Evolutionary conservation across 2,888 invertebrate genomes (phyloP).

Genomic region (Amitus sp.): DNA sequence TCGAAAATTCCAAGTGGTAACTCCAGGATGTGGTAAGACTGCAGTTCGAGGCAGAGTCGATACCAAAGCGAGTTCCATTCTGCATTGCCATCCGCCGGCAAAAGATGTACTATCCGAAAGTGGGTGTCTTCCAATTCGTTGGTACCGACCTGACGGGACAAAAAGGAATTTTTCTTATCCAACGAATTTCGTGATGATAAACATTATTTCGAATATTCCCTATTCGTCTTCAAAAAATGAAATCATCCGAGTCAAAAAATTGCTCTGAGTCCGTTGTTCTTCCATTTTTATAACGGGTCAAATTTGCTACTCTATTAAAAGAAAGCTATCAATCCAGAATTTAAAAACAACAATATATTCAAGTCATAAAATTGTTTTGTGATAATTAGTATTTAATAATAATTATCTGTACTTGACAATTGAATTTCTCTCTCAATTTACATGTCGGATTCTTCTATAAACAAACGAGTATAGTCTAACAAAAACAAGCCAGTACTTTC

Average conservation of each 20-base stretch:
- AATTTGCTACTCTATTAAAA: no score
- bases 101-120: conserved; percentile 12
- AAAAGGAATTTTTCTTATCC: conserved; percentile 27
- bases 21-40: conserved; percentile 32
- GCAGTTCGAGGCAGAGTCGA: conserved; percentile 12
- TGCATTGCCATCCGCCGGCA: conserved; percentile 36
- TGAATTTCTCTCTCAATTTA: background rate
- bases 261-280: no score
- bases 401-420: no score
- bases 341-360: no score
- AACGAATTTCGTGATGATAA: background rate
- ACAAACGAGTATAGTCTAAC: conserved; percentile 18
- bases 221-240: conserved; percentile 18
- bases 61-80: conserved; percentile 18
- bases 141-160: conserved; percentile 28
- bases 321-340: no score
- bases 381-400: no score
- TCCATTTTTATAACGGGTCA: no score
- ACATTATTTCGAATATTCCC: background rate
- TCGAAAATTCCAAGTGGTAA: conserved; percentile 22
- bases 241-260: background rate
- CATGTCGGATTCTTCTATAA: background rate
- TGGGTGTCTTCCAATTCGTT: conserved; percentile 23
- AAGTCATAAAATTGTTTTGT: no score
- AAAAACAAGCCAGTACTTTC: conserved; percentile 31